Evolutionary conservation across 2,797 vertebrate genomes (phyloP), one percentile per base, ranked within the genome.

Genomic region (Loriculus beryllinus): DNA sequence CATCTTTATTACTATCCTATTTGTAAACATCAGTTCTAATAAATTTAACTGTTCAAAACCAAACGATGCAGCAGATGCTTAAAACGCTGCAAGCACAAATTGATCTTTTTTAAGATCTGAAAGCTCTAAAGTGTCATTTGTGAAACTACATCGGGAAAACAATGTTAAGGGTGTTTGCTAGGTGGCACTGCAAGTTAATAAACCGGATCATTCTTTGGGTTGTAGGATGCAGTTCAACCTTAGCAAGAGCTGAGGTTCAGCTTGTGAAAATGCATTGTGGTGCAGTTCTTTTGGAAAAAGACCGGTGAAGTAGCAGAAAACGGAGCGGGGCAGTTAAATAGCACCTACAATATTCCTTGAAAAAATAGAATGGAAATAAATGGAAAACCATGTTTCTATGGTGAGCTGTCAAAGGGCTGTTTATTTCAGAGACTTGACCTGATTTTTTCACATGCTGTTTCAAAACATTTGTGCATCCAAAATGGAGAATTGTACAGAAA

Each of bases 141-240:
- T 88, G 52, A 67, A 91, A 52, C 23, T 51, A 4, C 29, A 39
- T 22, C 12, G 57, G 19, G 18, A 51, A 60, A 62, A 70, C 22
- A 47, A 45, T 59, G 23, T 75, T 83, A 64, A 88, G 57, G 77
- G 48, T 0, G 5, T 74, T 88, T 95, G 94, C 96, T 97, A 97
- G 96, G 90, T 97, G 97, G 96, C 95, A 94, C 94, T 97, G 81
- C 91, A 86, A 87, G 93, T 84, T 95, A 87, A 94, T 67, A 90
- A 92, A 96, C 63, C 54, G 43, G 40, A 75, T 45, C 18, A 4
- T 74, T 95, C 40, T 63, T 2, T 4, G 8, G 22, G 42, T 12
- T 77, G 11, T 6, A 37, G 76, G 51, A 37, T 40, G 49, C 49
- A 47, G 6, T 31, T 77, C 60, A 49, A 4, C 37, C 20, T 65